Conservation (phyloP, 2,113 vertebrate genomes). For the Urocitellus parryii region DNA sequence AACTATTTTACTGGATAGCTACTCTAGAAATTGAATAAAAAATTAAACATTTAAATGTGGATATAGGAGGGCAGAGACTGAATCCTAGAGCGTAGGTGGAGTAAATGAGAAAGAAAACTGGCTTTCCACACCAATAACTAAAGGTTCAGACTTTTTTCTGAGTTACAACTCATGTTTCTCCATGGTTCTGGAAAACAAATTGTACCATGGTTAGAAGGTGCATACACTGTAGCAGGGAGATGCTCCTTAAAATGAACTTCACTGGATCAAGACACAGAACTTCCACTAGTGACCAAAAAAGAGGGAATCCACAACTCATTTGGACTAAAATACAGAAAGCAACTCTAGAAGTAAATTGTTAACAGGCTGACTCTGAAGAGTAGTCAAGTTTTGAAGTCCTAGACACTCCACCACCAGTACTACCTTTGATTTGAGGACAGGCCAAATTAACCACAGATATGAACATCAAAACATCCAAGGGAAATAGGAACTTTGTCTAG, state of each 20-base stretch:
- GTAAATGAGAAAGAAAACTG: not conserved
- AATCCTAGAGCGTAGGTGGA: not conserved
- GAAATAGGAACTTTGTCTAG: not conserved
- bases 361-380: not conserved
- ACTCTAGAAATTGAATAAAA: slow-evolving; percentile 23
- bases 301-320: not conserved
- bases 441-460: not conserved
- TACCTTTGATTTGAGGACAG: not conserved
- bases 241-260: not conserved
- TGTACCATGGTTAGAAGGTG: not conserved
- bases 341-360: not conserved
- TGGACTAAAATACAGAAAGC: not conserved
- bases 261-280: not conserved
- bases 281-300: not conserved
- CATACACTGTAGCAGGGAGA: not conserved
- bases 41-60: not conserved
- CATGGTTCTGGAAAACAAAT: accelerated
- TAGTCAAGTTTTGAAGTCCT: not conserved
- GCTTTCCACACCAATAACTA: not conserved
- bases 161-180: accelerated
- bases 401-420: not conserved
- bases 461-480: not conserved
- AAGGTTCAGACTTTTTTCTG: not conserved
- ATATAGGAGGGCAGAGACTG: not conserved
- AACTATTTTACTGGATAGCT: not conserved